Conservation (phyloP, 2,113 vertebrate species). For the Seriola quinqueradiata region DNA sequence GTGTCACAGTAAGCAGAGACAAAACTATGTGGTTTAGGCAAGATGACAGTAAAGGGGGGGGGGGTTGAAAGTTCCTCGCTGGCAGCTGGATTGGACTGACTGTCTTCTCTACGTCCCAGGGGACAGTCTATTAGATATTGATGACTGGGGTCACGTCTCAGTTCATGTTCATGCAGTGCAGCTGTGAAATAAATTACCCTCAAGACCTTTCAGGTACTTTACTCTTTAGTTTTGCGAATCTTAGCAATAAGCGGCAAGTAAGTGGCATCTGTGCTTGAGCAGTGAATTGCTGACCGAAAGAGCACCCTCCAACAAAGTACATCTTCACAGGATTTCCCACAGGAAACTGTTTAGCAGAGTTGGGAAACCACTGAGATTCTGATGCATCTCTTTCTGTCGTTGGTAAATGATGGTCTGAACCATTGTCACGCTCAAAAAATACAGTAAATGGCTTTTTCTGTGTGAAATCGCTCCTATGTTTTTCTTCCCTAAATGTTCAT, state of each 20-base stretch:
- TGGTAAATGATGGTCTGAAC: too few species aligned
- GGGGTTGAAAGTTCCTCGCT: constrained; percentile 3
- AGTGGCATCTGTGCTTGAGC: background rate
- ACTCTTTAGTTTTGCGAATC: background rate
- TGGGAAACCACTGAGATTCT: too few species aligned
- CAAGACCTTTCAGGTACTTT: background rate
- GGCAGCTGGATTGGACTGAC: background rate
- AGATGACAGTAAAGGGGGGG: background rate
- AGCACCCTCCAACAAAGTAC: background rate
- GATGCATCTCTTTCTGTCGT: too few species aligned
- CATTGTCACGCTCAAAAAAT: too few species aligned
- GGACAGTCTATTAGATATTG: background rate
- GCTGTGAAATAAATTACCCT: background rate
- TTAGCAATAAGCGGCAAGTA: background rate
- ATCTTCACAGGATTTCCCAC: too few species aligned
- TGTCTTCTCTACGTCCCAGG: background rate
- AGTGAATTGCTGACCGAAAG: background rate
- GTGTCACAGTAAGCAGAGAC: constrained; percentile 5
- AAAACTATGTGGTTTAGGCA: background rate
- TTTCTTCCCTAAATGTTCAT: too few species aligned
- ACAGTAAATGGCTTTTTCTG: too few species aligned
- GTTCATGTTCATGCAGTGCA: background rate
- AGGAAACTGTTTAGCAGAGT: too few species aligned
- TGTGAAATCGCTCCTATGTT: too few species aligned
- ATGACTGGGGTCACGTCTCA: background rate